Base-by-base conservation (phyloP, 1,140 invertebrate species). In the Littorina saxatilis region DNA sequence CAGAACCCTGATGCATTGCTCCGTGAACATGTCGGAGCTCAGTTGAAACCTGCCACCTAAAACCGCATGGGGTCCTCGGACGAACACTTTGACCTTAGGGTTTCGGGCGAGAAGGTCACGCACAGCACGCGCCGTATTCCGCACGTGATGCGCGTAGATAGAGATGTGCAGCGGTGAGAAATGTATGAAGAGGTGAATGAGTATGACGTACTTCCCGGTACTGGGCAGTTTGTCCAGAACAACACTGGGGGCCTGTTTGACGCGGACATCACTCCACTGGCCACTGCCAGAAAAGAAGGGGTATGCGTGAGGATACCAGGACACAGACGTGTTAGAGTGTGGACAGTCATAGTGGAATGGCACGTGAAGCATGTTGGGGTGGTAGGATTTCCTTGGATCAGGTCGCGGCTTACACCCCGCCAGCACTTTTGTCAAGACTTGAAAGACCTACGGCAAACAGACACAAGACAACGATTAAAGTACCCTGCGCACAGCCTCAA, bases 11-110 rank as follows among this genome's bases (percentile, higher is more conserved):
- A 74, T 61, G n/a, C n/a, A 17, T 27, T 27, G 39, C 4, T 11
- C 5, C 2, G 40, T 52, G 20, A 29, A 13, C 11, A 52, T 17
- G 52, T 81, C 79, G 1, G 29, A n/a, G 2, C n/a, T 20, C 1
- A 40, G 4, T 0, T 29, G 20, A 3, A 73, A n/a, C 70, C 37
- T 9, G 37, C 27, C 11, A 20, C 37, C 50, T 32, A 70, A n/a
- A 20, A 72, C n/a, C n/a, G n/a, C 58, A n/a, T 82, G 81, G 20
- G 81, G 81, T 7, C 81, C 81, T 0, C 50, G 61, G 20, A 82
- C 32, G 15, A 82, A 50, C 17, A 82, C 74, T 52, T 75, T 70
- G 2, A 75, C 75, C 5, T 2, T 32, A 5, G 81, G 81, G 43
- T 68, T 78, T 11, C 81, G 55, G 5, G 37, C 63, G 7, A 82